These are phyloP conservation scores for Eubucco bourcierii DNA, from an alignment of 2,113 vertebrate species.

Conservation along the genomic window DNA sequence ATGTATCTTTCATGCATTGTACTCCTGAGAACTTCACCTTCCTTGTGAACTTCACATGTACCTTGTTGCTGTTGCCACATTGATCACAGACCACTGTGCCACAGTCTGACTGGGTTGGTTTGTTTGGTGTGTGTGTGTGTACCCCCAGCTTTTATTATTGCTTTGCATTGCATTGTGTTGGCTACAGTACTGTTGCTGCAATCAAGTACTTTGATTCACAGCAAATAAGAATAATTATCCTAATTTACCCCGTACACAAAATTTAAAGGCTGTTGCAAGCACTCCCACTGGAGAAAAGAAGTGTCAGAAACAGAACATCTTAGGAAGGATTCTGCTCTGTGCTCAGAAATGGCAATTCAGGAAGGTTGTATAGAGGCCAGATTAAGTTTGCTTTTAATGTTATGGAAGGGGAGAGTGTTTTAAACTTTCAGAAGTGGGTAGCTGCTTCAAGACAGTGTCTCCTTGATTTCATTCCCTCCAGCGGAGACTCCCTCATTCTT, in stretches of 20 bases:
- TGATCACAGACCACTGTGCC: not conserved
- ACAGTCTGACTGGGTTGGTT: not conserved
- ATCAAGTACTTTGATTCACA: not conserved
- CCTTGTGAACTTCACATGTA: not conserved
- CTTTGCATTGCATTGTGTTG: not conserved
- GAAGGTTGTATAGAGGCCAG: not conserved
- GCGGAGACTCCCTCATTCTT: not conserved
- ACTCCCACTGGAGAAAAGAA: not conserved
- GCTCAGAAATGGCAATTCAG: not conserved
- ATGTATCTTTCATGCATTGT: not conserved
- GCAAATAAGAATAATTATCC: not conserved
- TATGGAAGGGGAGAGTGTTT: not conserved
- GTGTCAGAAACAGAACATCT: not conserved
- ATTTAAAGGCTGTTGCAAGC: not conserved
- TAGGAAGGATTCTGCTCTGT: not conserved
- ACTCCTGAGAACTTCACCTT: not conserved
- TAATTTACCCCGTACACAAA: not conserved
- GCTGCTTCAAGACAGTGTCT: not conserved
- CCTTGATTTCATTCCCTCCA: not conserved
- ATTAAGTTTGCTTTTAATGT: not conserved
- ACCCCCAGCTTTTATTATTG: not conserved
- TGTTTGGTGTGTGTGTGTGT: too few relatives aligned
- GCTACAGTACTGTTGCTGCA: not conserved
- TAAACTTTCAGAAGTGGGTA: not conserved
- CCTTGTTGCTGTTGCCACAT: not conserved